phyloP scores from a whole-genome alignment of 2,888 invertebrate species.

The Biston stratarius region DNA sequence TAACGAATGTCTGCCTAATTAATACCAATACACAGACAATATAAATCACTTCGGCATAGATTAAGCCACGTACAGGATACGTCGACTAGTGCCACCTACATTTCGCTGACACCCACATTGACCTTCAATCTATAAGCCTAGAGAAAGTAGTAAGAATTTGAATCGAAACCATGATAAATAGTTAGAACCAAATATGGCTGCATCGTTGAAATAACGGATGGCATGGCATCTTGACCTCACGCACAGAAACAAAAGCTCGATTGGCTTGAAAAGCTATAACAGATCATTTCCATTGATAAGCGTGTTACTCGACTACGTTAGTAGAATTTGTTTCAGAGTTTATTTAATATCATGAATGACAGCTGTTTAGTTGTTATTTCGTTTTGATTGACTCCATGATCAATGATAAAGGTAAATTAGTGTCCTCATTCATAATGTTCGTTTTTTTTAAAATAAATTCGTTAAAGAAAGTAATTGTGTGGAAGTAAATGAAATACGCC shows the following conservation, averaged over 20 bases:
- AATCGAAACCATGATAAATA: constrained; percentile 14
- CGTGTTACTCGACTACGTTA: constrained; percentile 7
- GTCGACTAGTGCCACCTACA: constrained; percentile 6
- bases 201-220: background rate
- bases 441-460: no score
- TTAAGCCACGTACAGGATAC: constrained; percentile 7
- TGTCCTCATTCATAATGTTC: no score
- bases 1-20: background rate
- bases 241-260: constrained; percentile 18
- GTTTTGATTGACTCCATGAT: background rate
- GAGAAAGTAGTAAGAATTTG: constrained; percentile 14
- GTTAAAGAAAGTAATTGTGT: no score
- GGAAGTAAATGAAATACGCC: no score
- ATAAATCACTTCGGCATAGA: constrained; percentile 1
- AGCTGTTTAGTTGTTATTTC: background rate
- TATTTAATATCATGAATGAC: background rate
- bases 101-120: constrained; percentile 18
- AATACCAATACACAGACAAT: constrained; percentile 1
- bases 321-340: background rate
- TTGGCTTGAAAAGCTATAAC: constrained; percentile 23
- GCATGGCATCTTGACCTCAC: constrained; percentile 20
- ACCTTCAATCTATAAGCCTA: constrained; percentile 12
- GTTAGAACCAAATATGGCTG: constrained; percentile 4
- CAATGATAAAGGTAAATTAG: no score
- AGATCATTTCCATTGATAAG: constrained; percentile 6